phyloP scores from a whole-genome alignment of 2,888 invertebrate genomes.

The Caenorhabditis drosophilae region DNA sequence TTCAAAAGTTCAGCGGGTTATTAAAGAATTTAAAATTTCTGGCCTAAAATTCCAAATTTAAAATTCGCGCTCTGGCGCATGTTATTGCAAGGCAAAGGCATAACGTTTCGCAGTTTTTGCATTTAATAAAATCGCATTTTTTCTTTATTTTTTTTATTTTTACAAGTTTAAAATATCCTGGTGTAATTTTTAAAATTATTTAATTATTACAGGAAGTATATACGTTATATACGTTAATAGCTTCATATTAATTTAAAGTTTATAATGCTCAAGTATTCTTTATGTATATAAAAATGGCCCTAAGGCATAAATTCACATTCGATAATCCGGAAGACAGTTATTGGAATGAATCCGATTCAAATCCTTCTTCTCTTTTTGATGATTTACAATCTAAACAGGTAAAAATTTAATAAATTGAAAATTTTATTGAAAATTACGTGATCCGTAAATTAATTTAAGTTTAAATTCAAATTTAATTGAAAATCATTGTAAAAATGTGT shows the following conservation, averaged over 20 bases:
- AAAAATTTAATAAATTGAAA: too few species aligned
- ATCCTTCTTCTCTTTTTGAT: conserved; percentile 49
- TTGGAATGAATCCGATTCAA: conserved; percentile 56
- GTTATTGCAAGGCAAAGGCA: conserved; percentile 9
- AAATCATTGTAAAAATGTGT: conserved; percentile 13
- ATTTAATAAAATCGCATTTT: conserved; percentile 1
- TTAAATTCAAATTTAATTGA: background rate
- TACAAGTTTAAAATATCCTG: background rate
- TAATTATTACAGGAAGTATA: too few species aligned
- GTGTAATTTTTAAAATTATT: background rate
- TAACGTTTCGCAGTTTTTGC: background rate
- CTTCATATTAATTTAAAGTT: too few species aligned
- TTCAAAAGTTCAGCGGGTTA: background rate
- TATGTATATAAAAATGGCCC: conserved; percentile 33
- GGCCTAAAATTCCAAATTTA: conserved; percentile 9
- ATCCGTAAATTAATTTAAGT: background rate
- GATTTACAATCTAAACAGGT: conserved; percentile 56
- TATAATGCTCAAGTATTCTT: background rate
- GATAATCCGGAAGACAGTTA: conserved; percentile 64
- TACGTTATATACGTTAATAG: too few species aligned
- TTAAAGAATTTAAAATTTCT: background rate
- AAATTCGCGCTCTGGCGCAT: conserved; percentile 18
- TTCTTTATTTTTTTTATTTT: conserved; percentile 2
- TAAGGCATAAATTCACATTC: conserved; percentile 59
- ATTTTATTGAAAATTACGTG: background rate